These are phyloP conservation scores for Vireo griseus DNA, from an alignment of 2,797 vertebrate genomes.

Conservation along the genomic window DNA sequence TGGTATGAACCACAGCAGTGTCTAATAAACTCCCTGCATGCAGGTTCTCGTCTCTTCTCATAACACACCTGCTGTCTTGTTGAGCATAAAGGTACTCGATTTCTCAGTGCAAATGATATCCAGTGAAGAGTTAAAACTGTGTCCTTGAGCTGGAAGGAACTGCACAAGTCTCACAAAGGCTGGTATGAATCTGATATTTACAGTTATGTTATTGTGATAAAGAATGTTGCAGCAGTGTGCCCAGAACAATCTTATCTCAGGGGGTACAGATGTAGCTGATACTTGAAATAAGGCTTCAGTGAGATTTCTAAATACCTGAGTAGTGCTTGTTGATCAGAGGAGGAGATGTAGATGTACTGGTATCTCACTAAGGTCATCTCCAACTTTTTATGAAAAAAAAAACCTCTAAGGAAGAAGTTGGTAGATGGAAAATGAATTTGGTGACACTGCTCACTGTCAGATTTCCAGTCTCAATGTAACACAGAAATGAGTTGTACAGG, in stretches of 20 bases:
- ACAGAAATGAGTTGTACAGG: neutral
- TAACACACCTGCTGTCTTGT: neutral
- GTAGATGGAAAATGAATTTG: neutral
- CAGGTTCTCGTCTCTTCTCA: neutral
- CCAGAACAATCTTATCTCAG: neutral
- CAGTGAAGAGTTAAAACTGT: neutral
- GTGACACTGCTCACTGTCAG: neutral
- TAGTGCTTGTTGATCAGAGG: neutral
- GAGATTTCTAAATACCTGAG: neutral
- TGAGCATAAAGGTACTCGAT: neutral
- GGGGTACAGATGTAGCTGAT: neutral
- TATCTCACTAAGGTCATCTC: neutral
- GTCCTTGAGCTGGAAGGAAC: neutral
- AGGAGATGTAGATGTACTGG: neutral
- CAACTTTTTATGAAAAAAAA: neutral
- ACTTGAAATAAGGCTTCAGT: neutral
- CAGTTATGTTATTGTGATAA: neutral
- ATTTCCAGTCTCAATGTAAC: neutral
- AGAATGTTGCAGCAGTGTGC: rapidly evolving
- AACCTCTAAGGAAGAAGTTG: neutral
- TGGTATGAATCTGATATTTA: neutral
- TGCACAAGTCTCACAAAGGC: neutral
- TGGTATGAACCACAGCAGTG: neutral
- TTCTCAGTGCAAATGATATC: neutral
- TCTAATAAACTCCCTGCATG: neutral